Percentiles rank a stretch among this genome's conserved stretches.
Conservation (phyloP, 2,113 vertebrate species). For the Cavia porcellus region DNA sequence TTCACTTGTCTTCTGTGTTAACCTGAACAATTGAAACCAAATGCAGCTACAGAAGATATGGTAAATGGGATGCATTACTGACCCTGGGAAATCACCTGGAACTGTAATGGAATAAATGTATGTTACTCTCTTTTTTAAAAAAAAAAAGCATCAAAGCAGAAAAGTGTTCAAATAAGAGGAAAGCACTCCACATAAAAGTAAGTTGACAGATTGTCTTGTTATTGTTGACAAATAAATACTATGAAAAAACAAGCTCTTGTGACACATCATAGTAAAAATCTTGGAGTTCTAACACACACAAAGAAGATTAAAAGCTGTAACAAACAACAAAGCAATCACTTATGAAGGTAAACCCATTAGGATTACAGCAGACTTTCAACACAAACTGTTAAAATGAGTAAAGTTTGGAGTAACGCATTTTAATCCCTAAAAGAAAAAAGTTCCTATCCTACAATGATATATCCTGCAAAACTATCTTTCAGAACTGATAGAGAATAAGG, state of each 20-base stretch:
- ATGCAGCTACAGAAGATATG: background rate
- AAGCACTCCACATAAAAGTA: background rate
- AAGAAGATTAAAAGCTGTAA: background rate
- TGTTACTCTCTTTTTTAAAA: background rate
- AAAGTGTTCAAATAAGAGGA: background rate
- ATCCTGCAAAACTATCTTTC: background rate
- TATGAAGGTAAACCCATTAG: background rate
- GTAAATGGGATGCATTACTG: background rate
- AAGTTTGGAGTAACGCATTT: background rate
- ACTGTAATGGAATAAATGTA: slow-evolving; percentile 64
- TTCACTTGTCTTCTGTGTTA: background rate
- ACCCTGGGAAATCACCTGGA: slow-evolving; percentile 35
- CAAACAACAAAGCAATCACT: background rate
- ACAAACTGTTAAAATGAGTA: background rate
- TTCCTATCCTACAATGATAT: background rate
- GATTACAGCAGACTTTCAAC: background rate
- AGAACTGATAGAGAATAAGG: background rate
- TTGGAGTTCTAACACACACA: background rate
- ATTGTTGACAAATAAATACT: background rate
- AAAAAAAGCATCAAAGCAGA: background rate
- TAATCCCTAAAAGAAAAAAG: background rate
- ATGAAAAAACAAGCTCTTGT: background rate
- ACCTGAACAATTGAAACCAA: background rate
- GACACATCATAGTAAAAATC: background rate
- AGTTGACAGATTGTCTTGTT: background rate